Percentiles rank a stretch among this genome's conserved stretches.
Conservation (phyloP, 2,888 invertebrate species). For the Lymantria dispar region DNA sequence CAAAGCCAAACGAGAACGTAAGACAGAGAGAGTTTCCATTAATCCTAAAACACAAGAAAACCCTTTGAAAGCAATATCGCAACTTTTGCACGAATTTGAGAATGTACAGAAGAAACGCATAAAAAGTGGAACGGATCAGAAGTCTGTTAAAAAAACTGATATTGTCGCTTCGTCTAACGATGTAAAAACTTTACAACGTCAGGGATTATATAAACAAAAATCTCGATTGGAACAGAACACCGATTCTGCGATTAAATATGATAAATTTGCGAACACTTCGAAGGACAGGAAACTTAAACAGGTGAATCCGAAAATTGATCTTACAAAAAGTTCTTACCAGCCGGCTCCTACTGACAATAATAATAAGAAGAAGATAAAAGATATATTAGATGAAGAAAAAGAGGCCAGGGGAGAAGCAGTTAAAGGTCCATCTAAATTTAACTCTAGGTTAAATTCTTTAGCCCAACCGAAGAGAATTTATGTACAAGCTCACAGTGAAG, state of each 20-base stretch:
- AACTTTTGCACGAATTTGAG: constrained; percentile 65
- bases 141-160: constrained; percentile 43
- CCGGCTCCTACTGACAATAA: constrained; percentile 31
- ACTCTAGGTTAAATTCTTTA: constrained; percentile 57
- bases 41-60: constrained; percentile 47
- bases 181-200: constrained; percentile 32
- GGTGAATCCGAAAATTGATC: constrained; percentile 12
- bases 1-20: constrained; percentile 43
- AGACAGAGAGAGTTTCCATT: constrained; percentile 25
- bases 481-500: constrained; percentile 59
- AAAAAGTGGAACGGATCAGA: constrained; percentile 39
- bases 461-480: constrained; percentile 68
- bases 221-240: constrained; percentile 44
- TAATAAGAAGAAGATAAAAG: constrained; percentile 49
- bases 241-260: constrained; percentile 28
- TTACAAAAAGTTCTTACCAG: constrained; percentile 27
- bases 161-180: constrained; percentile 22
- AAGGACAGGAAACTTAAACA: constrained; percentile 31
- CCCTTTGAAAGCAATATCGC: constrained; percentile 68
- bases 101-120: constrained; percentile 57
- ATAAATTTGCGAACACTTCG: constrained; percentile 12
- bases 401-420: constrained; percentile 76
- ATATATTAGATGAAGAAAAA: constrained; percentile 67
- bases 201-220: constrained; percentile 35
- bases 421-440: constrained; percentile 58